Base-by-base conservation (phyloP, 2,888 invertebrate species). In the Galeruca laticollis region DNA sequence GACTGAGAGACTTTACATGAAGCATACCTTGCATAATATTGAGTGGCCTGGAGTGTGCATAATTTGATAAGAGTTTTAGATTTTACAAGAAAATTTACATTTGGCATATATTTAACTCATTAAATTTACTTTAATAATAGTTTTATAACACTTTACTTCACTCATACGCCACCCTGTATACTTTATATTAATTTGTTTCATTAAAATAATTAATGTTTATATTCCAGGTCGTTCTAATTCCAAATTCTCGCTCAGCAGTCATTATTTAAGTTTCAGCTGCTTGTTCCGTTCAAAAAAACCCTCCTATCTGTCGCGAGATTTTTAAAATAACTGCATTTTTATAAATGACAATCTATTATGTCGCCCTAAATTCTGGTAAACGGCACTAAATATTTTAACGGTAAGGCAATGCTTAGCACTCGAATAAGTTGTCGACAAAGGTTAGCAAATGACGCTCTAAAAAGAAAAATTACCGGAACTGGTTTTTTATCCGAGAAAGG, bases 391-490 rank as follows among this genome's bases (percentile, higher is more conserved):
- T 71, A 64, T 71, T 68, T 71, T 63, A 71, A 68, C 71, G 71
- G 67, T 64, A 60, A 60, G 57, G 63, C 60, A 69, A 54, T 65
- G 60, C 63, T 71, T 56, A 59, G 64, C 51, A 65, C 51, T 60
- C 67, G 49, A 71, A 43, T 64, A 60, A 68, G 47, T 71, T 68
- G 68, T 62, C 71, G 67, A 68, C 71, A 71, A 68, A 60, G 49
- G 63, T 59, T 60, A 65, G 59, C 63, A 68, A 71, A 71, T 64
- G 67, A 68, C 68, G 49, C 71, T 63, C 67, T 68, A 71, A 70
- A 70, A 71, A 71, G 71, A 71, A 63, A 71, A 51, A 70, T 64
- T 67, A 52, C 64, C 68, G 68, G 71, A 68, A 71, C 64, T 68
- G 54, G 52, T 66, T 68, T 70, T 71, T 68, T 70, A 37, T 57